phyloP scores from a whole-genome alignment of 2,113 vertebrate genomes.

The Poecile atricapillus region DNA sequence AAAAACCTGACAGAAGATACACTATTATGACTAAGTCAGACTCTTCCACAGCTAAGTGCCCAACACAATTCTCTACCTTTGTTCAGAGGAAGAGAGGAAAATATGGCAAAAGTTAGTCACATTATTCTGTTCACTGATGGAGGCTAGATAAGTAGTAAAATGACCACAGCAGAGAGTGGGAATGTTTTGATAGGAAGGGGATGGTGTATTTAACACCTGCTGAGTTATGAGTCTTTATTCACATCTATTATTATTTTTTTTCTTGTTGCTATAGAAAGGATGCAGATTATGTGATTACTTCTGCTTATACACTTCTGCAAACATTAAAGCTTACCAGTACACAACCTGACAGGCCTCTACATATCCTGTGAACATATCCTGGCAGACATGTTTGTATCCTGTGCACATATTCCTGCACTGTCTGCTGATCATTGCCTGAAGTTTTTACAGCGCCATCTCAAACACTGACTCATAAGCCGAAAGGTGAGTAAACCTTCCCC shows the following conservation, averaged over 20 bases:
- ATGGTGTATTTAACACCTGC: neutral
- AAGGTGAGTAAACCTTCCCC: neutral
- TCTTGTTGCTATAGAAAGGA: slow-evolving; percentile 12
- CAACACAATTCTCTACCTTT: neutral
- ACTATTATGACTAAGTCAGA: neutral
- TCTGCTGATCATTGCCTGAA: neutral
- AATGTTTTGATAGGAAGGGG: neutral
- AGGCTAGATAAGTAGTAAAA: neutral
- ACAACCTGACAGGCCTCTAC: neutral
- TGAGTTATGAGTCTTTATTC: slow-evolving; percentile 7
- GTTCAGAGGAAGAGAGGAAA: neutral
- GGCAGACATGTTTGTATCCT: slow-evolving; percentile 3
- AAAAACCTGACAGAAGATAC: neutral
- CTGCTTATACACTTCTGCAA: neutral
- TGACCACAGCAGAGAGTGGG: neutral
- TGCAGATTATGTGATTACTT: neutral
- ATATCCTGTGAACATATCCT: slow-evolving; percentile 1
- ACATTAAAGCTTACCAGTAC: neutral
- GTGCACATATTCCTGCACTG: neutral
- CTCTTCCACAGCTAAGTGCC: neutral
- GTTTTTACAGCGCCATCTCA: neutral
- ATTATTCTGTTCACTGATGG: neutral
- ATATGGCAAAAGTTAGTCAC: neutral
- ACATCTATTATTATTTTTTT: neutral
- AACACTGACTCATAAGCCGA: neutral